Evolutionary conservation across 2,797 vertebrate genomes (phyloP).

Genomic region (Pteropus rufus): DNA sequence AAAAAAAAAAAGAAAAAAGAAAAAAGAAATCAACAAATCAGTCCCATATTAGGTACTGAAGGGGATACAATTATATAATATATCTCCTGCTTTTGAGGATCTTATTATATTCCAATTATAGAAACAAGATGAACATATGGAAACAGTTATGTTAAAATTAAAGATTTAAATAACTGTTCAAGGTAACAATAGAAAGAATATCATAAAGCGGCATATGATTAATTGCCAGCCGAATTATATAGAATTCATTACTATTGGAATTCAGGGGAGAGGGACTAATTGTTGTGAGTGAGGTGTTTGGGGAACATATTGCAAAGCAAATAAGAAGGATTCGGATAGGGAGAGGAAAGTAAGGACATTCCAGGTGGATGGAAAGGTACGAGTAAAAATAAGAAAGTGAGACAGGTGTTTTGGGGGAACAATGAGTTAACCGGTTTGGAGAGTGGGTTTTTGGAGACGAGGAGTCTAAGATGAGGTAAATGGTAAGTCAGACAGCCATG

Average conservation of each 20-base stretch:
- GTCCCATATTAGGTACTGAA: neutral
- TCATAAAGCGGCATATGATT: slow-evolving; percentile 9
- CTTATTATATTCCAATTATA: slow-evolving; percentile 57
- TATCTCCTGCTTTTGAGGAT: slow-evolving; percentile 51
- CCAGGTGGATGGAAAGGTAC: slow-evolving; percentile 57
- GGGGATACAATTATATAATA: neutral
- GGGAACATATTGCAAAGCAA: slow-evolving; percentile 62
- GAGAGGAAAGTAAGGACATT: slow-evolving; percentile 36
- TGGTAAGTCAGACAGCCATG: slow-evolving; percentile 72
- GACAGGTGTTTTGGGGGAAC: slow-evolving; percentile 72
- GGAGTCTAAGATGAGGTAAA: slow-evolving; percentile 62
- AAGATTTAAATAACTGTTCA: slow-evolving; percentile 60
- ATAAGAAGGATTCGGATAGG: slow-evolving; percentile 42
- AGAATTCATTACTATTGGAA: slow-evolving; percentile 33
- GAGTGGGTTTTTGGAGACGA: slow-evolving; percentile 67
- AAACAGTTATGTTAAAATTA: slow-evolving; percentile 59
- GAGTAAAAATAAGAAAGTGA: slow-evolving; percentile 62
- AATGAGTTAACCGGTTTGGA: slow-evolving; percentile 71
- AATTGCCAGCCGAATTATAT: slow-evolving; percentile 44
- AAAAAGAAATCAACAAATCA: neutral
- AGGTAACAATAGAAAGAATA: slow-evolving; percentile 56
- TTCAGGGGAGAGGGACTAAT: slow-evolving; percentile 23
- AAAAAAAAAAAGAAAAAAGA: neutral
- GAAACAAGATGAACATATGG: slow-evolving; percentile 61
- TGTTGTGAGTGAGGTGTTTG: neutral